These are phyloP conservation scores for Tetraodon nigroviridis DNA, from an alignment of 2,113 vertebrate species.

Conservation along the genomic window DNA sequence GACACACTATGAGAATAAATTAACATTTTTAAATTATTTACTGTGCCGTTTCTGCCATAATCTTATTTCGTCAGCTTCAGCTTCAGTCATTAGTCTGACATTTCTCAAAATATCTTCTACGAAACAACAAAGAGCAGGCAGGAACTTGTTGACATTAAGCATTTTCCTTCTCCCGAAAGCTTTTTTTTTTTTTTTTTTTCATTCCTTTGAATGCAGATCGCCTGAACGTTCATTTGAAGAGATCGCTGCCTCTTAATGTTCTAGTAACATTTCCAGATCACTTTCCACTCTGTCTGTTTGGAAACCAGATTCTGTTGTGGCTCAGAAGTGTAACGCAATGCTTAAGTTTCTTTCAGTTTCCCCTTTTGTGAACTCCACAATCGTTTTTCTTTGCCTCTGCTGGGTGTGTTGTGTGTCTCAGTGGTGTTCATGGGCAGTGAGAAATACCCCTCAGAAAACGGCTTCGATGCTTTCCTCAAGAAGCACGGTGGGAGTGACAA, in stretches of 20 bases:
- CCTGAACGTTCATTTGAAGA: constrained; percentile 25
- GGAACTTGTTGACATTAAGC: constrained; percentile 10
- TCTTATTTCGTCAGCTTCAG: constrained; percentile 14
- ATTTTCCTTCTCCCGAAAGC: constrained; percentile 4
- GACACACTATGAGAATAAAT: too few species aligned
- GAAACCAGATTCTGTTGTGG: constrained; percentile 4
- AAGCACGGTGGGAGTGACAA: constrained; percentile 96
- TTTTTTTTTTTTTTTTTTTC: background rate
- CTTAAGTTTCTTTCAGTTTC: too few species aligned
- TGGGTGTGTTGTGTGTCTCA: constrained; percentile 44
- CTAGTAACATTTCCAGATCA: constrained; percentile 23
- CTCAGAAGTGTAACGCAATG: constrained; percentile 12
- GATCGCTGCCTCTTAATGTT: constrained; percentile 27
- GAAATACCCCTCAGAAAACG: constrained; percentile 96
- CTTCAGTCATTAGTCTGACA: constrained; percentile 34
- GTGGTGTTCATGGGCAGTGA: constrained; percentile 99
- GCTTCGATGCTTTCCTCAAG: constrained; percentile 95
- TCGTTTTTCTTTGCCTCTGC: background rate
- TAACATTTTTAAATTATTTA: constrained; percentile 14
- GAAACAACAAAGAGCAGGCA: background rate
- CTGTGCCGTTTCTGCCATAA: constrained; percentile 8
- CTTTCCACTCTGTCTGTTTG: background rate
- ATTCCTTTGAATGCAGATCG: constrained; percentile 4
- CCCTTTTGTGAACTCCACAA: background rate
- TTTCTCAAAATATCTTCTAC: constrained; percentile 27